Conservation (phyloP, 1,140 invertebrate genomes). For the Wiebesia pumilae region DNA sequence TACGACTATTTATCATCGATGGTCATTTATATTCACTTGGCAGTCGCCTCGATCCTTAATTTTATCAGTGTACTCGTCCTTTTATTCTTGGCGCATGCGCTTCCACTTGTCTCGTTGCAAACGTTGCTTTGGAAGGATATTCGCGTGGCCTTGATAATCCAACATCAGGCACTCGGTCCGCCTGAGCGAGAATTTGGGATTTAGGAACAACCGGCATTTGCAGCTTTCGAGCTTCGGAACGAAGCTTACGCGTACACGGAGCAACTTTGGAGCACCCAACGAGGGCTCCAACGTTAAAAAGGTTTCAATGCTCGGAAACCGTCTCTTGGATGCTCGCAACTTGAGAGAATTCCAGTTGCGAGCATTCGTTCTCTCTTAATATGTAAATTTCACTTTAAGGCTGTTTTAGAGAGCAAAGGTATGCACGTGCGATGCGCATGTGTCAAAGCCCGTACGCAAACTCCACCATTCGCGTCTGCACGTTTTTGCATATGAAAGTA, state of each 20-base stretch:
- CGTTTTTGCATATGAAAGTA: slow-evolving; percentile 66
- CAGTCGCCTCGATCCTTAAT: slow-evolving; percentile 15
- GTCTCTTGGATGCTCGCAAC: neutral
- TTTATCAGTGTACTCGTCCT: neutral
- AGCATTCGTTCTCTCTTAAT: slow-evolving; percentile 22
- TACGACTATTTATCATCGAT: slow-evolving; percentile 21
- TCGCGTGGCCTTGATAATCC: no score
- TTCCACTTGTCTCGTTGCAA: no score
- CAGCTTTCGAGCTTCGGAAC: no score
- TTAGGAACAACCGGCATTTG: no score
- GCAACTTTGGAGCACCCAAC: no score
- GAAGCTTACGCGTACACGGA: no score
- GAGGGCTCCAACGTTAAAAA: neutral
- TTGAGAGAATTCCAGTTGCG: neutral
- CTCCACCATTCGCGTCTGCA: slow-evolving; percentile 7
- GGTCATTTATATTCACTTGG: slow-evolving; percentile 42
- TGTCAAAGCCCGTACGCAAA: slow-evolving; percentile 12
- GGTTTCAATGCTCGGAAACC: neutral
- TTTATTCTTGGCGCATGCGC: neutral
- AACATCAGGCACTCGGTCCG: no score
- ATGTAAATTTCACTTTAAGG: slow-evolving; percentile 2
- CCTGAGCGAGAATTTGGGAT: no score
- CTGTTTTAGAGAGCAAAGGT: neutral
- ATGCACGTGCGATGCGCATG: neutral
- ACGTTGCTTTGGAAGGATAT: no score